These are phyloP conservation scores for Diadumene lineata DNA, from an alignment of 92 coral and sea anemone genomes.

Conservation along the genomic window DNA sequence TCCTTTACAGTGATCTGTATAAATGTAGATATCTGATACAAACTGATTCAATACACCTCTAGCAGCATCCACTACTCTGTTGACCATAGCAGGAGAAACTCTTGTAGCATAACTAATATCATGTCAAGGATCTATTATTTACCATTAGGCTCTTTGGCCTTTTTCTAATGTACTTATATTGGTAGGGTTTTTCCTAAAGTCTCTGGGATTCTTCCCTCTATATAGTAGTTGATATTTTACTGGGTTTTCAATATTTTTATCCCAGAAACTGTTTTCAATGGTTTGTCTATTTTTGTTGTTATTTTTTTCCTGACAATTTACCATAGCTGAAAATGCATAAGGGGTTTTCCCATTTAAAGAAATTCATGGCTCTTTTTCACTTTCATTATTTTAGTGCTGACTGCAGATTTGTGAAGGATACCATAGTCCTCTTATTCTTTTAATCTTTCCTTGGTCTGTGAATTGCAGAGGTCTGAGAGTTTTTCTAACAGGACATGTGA, in stretches of 20 bases:
- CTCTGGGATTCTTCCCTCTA: no score
- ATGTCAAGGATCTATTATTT: conserved; percentile 29
- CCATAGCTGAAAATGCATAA: no score
- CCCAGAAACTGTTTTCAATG: no score
- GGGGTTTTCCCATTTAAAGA: no score
- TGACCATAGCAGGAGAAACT: conserved; percentile 96
- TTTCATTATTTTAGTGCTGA: background rate
- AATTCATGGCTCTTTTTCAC: no score
- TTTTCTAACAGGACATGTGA: conserved; percentile 94
- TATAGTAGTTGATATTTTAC: no score
- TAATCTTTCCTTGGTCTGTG: conserved; percentile 90
- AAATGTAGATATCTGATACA: conserved; percentile 91
- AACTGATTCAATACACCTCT: conserved; percentile 90
- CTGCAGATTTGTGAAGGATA: conserved; percentile 71
- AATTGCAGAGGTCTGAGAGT: conserved; percentile 83
- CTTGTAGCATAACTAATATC: conserved; percentile 78
- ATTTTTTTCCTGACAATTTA: no score
- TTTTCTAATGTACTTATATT: background rate
- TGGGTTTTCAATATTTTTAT: no score
- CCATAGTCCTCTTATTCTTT: conserved; percentile 92
- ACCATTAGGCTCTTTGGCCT: no score
- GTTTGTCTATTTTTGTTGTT: no score
- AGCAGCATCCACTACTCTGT: conserved; percentile 91
- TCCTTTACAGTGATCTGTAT: conserved; percentile 96
- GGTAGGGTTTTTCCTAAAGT: no score